Base-by-base conservation (phyloP, 2,113 vertebrate species). In the Natator depressus region DNA sequence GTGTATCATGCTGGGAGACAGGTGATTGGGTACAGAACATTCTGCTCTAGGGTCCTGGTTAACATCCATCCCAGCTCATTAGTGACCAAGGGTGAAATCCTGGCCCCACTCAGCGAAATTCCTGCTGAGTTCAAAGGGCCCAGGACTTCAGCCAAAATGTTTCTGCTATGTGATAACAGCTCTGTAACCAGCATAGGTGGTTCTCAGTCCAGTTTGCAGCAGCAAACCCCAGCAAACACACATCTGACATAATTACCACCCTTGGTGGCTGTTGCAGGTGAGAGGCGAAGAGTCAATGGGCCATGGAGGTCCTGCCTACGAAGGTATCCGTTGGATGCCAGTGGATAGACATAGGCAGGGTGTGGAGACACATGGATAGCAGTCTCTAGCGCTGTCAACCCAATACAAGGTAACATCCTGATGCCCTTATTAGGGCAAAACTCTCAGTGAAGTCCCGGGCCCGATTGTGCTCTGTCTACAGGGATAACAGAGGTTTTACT, bases 91-190 rank as follows among this genome's bases (percentile, higher is more conserved):
- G 25, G 54, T 95, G 76, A 92, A 94, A 90, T 38, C 5, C 54
- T 59, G 80, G 80, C 80, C 25, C 24, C 6, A 3, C 55, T 94
- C 47, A 85, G 78, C 89, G 88, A n/a, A 96, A 89, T 46, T 96
- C 89, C n/a, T 1, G 0, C 49, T 80, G 3, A 47, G 79, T 80
- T 53, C 84, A 0, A 1, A 35, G 54, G 2, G 22, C 42, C 54
- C 69, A 86, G 91, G 55, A 93, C 72, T 93, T 51, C 46, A 46
- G 19, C 35, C 4, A 38, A 10, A 27, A 81, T 2, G 17, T 16
- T 87, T 55, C 35, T 85, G 31, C 78, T 29, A 47, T 5, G 5
- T 0, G 10, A 82, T 24, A 88, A n/a, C n/a, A 50, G 2, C 29
- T 59, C 20, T 5, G 29, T 2, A 89, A 82, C 2, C 42, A 22